Percentiles rank a stretch among this genome's conserved stretches.
phyloP scores from a whole-genome alignment of 2,113 vertebrate species.

The Falco punctatus region DNA sequence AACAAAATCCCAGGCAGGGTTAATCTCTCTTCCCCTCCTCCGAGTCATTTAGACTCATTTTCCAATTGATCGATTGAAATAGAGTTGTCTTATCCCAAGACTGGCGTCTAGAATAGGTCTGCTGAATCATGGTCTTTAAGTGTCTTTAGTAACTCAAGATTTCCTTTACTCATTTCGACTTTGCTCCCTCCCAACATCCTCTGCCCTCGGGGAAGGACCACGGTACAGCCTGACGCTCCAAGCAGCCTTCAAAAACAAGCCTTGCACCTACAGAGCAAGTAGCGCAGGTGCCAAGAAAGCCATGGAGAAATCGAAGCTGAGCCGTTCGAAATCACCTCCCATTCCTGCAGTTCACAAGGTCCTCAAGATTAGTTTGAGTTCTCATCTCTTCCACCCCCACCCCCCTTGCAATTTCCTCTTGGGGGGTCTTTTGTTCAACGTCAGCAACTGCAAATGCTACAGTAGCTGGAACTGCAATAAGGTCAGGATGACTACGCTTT shows the following conservation, averaged over 20 bases:
- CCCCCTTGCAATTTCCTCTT: not conserved
- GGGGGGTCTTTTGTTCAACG: not conserved
- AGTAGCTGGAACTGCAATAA: not conserved
- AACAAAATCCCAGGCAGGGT: not conserved
- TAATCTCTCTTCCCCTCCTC: not conserved
- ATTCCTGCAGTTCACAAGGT: not conserved
- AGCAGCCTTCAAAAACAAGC: not conserved
- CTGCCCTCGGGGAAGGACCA: too few relatives aligned
- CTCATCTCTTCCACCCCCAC: too few relatives aligned
- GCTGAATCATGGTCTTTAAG: not conserved
- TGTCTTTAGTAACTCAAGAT: not conserved
- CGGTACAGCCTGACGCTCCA: not conserved
- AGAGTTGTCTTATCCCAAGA: not conserved
- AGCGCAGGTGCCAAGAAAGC: not conserved
- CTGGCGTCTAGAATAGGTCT: not conserved
- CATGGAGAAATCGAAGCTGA: not conserved
- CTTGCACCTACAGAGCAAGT: not conserved
- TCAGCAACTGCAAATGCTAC: not conserved
- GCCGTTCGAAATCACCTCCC: not conserved
- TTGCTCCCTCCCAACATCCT: not conserved
- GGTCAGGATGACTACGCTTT: not conserved
- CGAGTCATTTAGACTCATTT: not conserved
- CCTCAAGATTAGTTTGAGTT: not conserved
- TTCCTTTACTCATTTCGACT: not conserved
- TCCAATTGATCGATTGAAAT: not conserved